Evolutionary conservation across 2,888 invertebrate genomes (phyloP).

Genomic region (Lepidocyrtinus sp.): DNA sequence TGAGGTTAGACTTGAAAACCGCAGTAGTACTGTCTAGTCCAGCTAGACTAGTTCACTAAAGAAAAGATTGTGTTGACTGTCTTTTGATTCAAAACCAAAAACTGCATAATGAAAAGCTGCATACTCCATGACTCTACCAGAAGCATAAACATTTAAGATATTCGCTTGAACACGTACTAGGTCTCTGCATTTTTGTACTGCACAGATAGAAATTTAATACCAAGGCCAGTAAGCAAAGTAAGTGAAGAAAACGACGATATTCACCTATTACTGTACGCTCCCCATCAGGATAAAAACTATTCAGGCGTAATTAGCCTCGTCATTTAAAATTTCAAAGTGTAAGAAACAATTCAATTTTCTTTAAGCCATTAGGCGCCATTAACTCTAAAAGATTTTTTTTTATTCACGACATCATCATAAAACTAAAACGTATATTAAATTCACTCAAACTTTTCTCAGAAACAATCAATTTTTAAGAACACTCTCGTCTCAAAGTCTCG

Average conservation of each 20-base stretch:
- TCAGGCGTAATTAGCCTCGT: not conserved
- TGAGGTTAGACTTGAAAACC: no score
- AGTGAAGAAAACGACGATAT: not conserved
- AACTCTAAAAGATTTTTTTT: not conserved
- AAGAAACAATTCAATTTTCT: not conserved
- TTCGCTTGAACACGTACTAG: no score
- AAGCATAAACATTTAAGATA: no score
- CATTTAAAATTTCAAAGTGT: not conserved
- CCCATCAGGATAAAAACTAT: not conserved
- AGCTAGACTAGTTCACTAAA: no score
- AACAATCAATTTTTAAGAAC: not conserved
- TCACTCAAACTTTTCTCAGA: not conserved
- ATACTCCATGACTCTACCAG: no score
- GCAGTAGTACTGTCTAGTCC: no score
- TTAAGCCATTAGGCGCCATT: not conserved
- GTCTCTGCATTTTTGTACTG: not conserved
- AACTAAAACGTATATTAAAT: not conserved
- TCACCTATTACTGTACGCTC: slow-evolving; percentile 37
- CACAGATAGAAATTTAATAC: not conserved
- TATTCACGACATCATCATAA: not conserved
- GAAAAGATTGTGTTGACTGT: no score
- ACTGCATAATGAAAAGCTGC: no score
- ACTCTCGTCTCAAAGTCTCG: not conserved
- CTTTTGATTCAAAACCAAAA: no score
- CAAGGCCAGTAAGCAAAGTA: not conserved